Base-by-base conservation (phyloP, 1,140 invertebrate species). In the Micrasema minimum region DNA sequence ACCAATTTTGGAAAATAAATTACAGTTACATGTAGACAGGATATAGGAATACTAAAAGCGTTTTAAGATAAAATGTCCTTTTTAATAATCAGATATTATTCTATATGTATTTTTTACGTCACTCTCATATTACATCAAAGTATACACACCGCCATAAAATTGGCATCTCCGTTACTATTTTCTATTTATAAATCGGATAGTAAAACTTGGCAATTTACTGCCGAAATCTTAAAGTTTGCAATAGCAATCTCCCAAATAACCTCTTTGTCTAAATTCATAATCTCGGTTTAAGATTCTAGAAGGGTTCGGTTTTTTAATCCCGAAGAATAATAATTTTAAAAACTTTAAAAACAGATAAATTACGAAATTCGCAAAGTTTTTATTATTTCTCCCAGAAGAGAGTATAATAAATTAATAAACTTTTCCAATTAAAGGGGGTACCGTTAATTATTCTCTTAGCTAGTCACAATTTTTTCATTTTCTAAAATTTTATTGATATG, bases 181-280 rank as follows among this genome's bases (percentile, higher is more conserved):
- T 41, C 16, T 64, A 64, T 64, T 64, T 50, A 67, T 59, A 59
- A 59, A 59, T 53, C 43, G 66, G 43, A 69, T 69, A 41, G 38
- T 59, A 59, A 59, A 69, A 69, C 66, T 69, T 69, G 31, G 26
- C 12, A 69, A 51, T 69, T 69, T 69, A 59, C 46, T 48, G 35
- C 41, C 37, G 23, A 46, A 59, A 69, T 53, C 55, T 26, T n/a
- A 69, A 59, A 69, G 20, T 69, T 69, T 59, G 51, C 38, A 57
- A 48, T 48, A 46, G 66, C 66, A 61, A 67, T 67, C 50, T 69
- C 53, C 53, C 48, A 43, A 57, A 67, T 67, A 37, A 14, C 50
- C 51, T 67, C 65, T 67, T 67, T 67, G 65, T 57, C 50, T 67
- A 57, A 55, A 67, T 55, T 67, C 50, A 67, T 67, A 67, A 67